Base-by-base conservation (phyloP, 2,797 vertebrate species). In the Centroberyx gerrardi region DNA sequence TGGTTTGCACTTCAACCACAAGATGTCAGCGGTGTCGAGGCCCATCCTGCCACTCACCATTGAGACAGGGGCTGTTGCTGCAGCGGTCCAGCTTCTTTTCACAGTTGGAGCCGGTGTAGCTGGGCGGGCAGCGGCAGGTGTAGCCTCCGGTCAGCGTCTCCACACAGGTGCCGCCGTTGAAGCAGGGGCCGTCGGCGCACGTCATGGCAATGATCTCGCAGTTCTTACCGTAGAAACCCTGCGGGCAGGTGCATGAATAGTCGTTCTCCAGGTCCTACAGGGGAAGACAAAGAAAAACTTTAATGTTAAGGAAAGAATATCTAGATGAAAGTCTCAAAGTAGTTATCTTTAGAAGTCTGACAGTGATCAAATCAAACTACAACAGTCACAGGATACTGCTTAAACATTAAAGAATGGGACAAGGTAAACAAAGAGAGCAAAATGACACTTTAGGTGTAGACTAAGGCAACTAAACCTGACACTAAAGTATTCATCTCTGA, bases 71-170 rank as follows among this genome's bases (percentile, higher is more conserved):
- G 82, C 88, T 92, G 85, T 92, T 95, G 88, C 93, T 96, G 88
- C 97, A 99, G n/a, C 96, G 95, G 83, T 97, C 97, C 13, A 97
- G 93, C 68, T 96, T 97, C 90, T 97, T 98, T 92, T 98, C 97
- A 28, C 97, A 99, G 94, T 99, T 98, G 89, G 96, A 97, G 63
- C 97, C 97, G 0, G 95, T 96, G 93, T 97, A 99, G 44, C 94
- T 95, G 0, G 94, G 49, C 0, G 94, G 97, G 88, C 97, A 98
- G 69, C 91, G 94, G 87, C 97, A 99, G 18, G 93, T 85, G 85
- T 98, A 99, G 10, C 96, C 96, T 0, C 95, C 90, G 0, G 88
- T 86, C 22, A 72, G 88, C 38, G 85, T 92, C 90, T 96, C 96
- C 8, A 93, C 87, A 3, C 97, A 98, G 40, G 96, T 95, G 73